A percentile compares a stretch with the other conserved stretches of the same genome.
Evolutionary conservation across 2,888 invertebrate genomes (phyloP).

Genomic region (Plagiodera versicolora): DNA sequence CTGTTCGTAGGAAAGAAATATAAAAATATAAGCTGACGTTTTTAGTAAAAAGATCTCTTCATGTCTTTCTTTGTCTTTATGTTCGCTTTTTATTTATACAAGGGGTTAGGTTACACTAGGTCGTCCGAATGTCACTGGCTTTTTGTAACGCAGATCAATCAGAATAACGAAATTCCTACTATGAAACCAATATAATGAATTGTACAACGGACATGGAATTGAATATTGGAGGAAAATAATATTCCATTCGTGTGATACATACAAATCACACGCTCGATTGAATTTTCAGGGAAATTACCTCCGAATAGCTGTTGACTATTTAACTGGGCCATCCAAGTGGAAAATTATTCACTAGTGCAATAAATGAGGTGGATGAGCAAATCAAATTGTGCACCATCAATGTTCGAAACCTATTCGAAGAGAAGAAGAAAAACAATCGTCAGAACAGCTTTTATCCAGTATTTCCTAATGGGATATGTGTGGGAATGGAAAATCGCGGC

Average conservation of each 20-base stretch:
- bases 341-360: neutral
- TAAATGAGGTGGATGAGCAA: neutral
- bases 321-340: neutral
- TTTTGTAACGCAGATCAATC: too few relatives aligned
- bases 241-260: neutral
- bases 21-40: neutral
- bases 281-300: neutral
- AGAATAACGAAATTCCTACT: too few relatives aligned
- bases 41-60: too few relatives aligned
- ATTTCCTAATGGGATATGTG: too few relatives aligned
- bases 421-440: neutral
- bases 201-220: neutral
- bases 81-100: too few relatives aligned
- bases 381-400: neutral
- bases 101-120: too few relatives aligned
- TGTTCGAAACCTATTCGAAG: neutral
- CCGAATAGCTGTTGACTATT: neutral
- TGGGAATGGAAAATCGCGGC: neutral
- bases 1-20: conserved; percentile 5
- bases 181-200: too few relatives aligned
- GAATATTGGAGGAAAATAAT: neutral
- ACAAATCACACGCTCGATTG: neutral
- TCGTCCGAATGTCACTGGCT: too few relatives aligned
- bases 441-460: too few relatives aligned
- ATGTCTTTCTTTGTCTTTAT: too few relatives aligned